These are phyloP conservation scores for Gerris buenoi DNA, from an alignment of 1,140 invertebrate species.

Conservation along the genomic window DNA sequence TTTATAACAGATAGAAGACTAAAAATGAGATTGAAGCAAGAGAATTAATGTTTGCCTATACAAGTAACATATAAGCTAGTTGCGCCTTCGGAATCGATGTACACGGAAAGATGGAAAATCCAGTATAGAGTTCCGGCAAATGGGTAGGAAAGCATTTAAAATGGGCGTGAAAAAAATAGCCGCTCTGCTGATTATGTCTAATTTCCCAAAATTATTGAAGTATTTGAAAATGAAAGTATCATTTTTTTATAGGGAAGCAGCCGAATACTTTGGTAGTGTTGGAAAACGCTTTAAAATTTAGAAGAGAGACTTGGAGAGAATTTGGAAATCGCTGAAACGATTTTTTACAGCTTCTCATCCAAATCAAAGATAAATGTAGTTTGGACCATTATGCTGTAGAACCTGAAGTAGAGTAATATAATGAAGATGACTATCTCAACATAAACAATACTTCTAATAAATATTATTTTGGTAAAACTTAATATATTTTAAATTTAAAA, in stretches of 20 bases:
- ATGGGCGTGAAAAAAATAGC: not conserved
- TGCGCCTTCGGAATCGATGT: conserved; percentile 41
- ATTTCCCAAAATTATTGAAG: conserved; percentile 13
- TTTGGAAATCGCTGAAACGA: conserved; percentile 19
- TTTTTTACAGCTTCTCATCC: conserved; percentile 22
- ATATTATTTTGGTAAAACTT: conserved; percentile 2
- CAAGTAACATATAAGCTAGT: conserved; percentile 38
- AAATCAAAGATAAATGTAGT: conserved; percentile 17
- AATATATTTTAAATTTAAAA: too few species aligned
- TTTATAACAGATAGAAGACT: conserved; percentile 10
- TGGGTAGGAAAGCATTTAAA: conserved; percentile 28
- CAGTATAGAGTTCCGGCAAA: conserved; percentile 31
- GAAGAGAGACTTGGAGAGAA: too few species aligned
- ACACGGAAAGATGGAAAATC: conserved; percentile 35
- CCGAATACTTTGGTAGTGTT: conserved; percentile 18
- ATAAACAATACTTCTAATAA: not conserved
- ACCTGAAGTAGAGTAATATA: conserved; percentile 4
- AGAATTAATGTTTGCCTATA: conserved; percentile 33
- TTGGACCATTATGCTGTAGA: conserved; percentile 4
- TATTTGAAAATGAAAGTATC: not conserved
- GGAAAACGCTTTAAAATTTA: conserved; percentile 17
- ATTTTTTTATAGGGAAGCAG: conserved; percentile 10
- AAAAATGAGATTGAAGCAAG: conserved; percentile 33
- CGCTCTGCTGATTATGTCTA: not conserved
- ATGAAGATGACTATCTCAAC: too few species aligned